Percentiles rank a stretch among this genome's conserved stretches.
Conservation (phyloP, 2,888 invertebrate species). For the Netelia melanura region DNA sequence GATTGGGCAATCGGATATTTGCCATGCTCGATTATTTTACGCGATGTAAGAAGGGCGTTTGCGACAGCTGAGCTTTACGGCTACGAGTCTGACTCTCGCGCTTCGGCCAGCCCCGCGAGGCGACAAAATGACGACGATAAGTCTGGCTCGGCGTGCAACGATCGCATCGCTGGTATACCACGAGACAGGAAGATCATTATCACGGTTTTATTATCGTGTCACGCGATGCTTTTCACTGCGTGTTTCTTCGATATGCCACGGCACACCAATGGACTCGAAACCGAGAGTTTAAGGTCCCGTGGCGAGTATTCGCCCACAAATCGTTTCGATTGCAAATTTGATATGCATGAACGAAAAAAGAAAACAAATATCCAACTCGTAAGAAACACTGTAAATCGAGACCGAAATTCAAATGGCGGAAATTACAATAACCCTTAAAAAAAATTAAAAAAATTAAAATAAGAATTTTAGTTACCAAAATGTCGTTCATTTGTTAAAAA, state of each 20-base stretch:
- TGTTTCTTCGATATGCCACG: slow-evolving; percentile 17
- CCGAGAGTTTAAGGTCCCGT: slow-evolving; percentile 5
- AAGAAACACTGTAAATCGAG: background rate
- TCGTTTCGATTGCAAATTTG: slow-evolving; percentile 24
- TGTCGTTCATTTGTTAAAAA: no score
- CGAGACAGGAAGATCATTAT: slow-evolving; percentile 53
- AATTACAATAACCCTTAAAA: background rate
- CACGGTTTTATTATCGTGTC: slow-evolving; percentile 53
- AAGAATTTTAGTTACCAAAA: no score
- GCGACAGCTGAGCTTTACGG: background rate
- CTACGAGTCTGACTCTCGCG: background rate
- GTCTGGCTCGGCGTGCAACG: slow-evolving; percentile 37
- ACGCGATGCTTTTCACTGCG: slow-evolving; percentile 35
- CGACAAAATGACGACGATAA: slow-evolving; percentile 46
- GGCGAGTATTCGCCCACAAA: slow-evolving; percentile 39
- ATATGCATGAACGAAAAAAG: background rate
- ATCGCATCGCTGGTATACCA: slow-evolving; percentile 41
- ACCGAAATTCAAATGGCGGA: background rate
- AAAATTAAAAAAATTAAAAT: background rate
- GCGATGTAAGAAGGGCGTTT: background rate
- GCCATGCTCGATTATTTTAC: background rate
- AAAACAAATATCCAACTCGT: background rate
- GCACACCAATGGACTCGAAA: background rate
- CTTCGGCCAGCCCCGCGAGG: background rate
- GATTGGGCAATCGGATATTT: background rate